Percentiles rank a stretch among this genome's conserved stretches.
Conservation (phyloP, 2,113 vertebrate species). For the Picathartes gymnocephalus region DNA sequence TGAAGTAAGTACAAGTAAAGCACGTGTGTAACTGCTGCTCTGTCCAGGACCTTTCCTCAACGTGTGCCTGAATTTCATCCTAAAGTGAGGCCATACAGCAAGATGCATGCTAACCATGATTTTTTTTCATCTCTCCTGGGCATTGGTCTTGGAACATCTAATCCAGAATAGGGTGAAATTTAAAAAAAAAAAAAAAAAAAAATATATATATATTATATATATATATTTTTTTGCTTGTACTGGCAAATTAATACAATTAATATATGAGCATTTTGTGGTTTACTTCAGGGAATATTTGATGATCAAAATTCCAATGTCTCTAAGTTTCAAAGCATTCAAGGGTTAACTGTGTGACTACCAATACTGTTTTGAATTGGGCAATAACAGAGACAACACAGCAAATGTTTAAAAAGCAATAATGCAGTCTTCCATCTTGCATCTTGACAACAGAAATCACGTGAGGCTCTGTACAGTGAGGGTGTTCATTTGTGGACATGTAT, state of each 20-base stretch:
- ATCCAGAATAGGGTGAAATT: not conserved
- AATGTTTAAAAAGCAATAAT: not conserved
- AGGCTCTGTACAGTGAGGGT: not conserved
- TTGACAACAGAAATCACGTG: fast-evolving
- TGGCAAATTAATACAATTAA: not conserved
- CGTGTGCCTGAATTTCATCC: not conserved
- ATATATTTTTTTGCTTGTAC: not conserved
- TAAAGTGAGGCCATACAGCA: not conserved
- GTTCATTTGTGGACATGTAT: not conserved
- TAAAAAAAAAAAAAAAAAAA: not conserved
- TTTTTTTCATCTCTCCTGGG: not conserved
- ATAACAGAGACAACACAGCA: not conserved
- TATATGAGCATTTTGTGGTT: not conserved
- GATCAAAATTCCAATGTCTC: not conserved
- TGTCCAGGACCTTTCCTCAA: not conserved
- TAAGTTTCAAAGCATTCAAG: not conserved
- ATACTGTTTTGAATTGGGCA: not conserved
- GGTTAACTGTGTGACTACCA: not conserved
- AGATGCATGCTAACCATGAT: not conserved
- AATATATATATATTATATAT: too few species aligned
- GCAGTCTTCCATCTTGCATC: not conserved
- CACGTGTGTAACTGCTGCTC: not conserved
- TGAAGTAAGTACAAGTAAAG: not conserved
- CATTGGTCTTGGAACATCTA: not conserved
- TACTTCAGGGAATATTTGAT: not conserved